Percentiles rank a stretch among this genome's conserved stretches.
These are phyloP conservation scores for Cephalopholis sonnerati DNA, from an alignment of 2,113 vertebrate genomes.

Conservation along the genomic window DNA sequence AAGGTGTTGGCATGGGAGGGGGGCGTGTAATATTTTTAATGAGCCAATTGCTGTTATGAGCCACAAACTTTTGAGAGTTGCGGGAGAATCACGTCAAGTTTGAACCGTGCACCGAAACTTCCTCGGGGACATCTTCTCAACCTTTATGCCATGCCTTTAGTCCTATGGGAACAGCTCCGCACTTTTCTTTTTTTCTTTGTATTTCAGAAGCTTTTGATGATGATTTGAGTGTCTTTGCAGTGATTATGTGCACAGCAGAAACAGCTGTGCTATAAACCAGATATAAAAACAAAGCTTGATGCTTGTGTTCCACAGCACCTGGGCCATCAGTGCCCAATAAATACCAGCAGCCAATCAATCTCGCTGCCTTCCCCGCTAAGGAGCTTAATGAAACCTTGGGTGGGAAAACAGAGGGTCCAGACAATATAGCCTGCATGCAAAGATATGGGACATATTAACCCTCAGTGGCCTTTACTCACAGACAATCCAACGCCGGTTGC, in stretches of 20 bases:
- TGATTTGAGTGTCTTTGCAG: conserved; percentile 72
- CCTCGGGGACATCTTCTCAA: conserved; percentile 33
- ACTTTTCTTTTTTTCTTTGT: conserved; percentile 44
- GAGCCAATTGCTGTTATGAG: conserved; percentile 54
- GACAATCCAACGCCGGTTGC: conserved; percentile 42
- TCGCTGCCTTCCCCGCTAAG: conserved; percentile 50
- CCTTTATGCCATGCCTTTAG: conserved; percentile 48
- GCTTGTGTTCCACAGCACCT: conserved; percentile 79
- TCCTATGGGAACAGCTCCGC: neutral
- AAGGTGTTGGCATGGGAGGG: conserved; percentile 54
- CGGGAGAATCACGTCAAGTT: conserved; percentile 31
- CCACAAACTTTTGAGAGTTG: conserved; percentile 59
- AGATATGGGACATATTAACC: conserved; percentile 57
- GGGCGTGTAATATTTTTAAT: conserved; percentile 70
- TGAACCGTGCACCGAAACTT: conserved; percentile 41
- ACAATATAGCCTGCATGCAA: conserved; percentile 49
- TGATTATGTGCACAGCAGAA: conserved; percentile 77
- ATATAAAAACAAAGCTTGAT: conserved; percentile 81
- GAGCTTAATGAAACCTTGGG: conserved; percentile 67
- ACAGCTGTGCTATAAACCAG: conserved; percentile 84
- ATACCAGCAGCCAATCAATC: conserved; percentile 75
- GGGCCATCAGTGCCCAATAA: conserved; percentile 82
- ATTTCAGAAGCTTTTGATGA: conserved; percentile 75
- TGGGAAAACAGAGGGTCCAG: conserved; percentile 42
- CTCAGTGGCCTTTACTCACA: conserved; percentile 58